Conservation (phyloP, 2,797 vertebrate species). For the Eulemur mongoz region DNA sequence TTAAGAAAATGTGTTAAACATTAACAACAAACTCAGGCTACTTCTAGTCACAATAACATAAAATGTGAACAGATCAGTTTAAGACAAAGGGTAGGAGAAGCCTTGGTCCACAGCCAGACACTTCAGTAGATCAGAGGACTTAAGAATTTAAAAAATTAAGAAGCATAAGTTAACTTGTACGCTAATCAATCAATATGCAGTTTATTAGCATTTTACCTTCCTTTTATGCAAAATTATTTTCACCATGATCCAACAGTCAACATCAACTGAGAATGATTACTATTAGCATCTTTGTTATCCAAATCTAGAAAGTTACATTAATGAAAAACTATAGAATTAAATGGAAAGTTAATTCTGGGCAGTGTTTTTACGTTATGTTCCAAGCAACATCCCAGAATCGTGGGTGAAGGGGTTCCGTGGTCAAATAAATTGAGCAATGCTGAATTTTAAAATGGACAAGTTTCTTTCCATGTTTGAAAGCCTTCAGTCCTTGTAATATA, state of each 20-base stretch:
- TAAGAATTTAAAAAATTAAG: constrained; percentile 30
- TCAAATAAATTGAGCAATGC: background rate
- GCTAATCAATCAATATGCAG: constrained; percentile 24
- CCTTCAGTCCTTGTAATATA: background rate
- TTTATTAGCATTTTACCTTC: constrained; percentile 49
- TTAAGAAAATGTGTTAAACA: constrained; percentile 62
- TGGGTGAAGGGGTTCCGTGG: background rate
- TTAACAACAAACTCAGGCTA: constrained; percentile 60
- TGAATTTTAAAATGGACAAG: background rate
- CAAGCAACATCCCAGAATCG: background rate
- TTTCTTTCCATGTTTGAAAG: background rate
- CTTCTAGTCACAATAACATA: constrained; percentile 45
- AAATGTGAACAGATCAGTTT: constrained; percentile 59
- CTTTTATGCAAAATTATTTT: constrained; percentile 47
- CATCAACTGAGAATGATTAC: background rate
- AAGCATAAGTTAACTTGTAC: background rate
- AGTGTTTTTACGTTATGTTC: constrained; percentile 4
- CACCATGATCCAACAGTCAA: constrained; percentile 15
- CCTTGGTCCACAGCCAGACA: constrained; percentile 11
- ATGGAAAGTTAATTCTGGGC: background rate
- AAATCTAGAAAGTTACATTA: constrained; percentile 36
- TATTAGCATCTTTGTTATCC: background rate
- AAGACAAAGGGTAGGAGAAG: constrained; percentile 47
- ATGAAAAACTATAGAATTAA: background rate
- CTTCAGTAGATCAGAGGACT: background rate